These are phyloP conservation scores for Trisateles emortualis DNA, from an alignment of 2,888 invertebrate species.

Conservation along the genomic window DNA sequence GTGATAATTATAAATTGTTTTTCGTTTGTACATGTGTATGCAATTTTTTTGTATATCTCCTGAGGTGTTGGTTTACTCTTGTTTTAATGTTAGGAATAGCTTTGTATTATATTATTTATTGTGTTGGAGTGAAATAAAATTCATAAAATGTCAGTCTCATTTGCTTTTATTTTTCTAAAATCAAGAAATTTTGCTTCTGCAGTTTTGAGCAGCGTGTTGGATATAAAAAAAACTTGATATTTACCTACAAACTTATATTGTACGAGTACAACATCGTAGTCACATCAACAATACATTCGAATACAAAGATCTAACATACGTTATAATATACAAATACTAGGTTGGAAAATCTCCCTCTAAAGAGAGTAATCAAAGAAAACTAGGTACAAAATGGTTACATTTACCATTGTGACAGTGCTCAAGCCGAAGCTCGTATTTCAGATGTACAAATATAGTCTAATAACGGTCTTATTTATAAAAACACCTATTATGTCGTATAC, in stretches of 20 bases:
- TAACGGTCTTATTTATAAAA: conserved; percentile 17
- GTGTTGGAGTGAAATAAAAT: conserved; percentile 49
- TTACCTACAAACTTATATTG: conserved; percentile 24
- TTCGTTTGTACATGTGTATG: no score
- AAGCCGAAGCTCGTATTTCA: conserved; percentile 42
- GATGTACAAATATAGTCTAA: conserved; percentile 40
- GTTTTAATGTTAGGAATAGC: neutral
- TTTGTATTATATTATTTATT: conserved; percentile 1
- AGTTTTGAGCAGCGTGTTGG: conserved; percentile 67
- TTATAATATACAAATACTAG: conserved; percentile 19
- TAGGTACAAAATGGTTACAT: conserved; percentile 30
- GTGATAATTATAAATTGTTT: no score
- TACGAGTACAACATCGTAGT: conserved; percentile 29
- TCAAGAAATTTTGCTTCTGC: conserved; percentile 54
- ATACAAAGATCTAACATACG: conserved; percentile 6
- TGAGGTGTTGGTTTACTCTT: neutral
- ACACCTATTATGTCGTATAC: conserved; percentile 15
- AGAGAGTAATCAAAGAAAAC: conserved; percentile 11
- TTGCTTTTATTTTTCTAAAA: conserved; percentile 69
- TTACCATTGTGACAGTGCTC: conserved; percentile 56
- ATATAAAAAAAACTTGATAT: conserved; percentile 33
- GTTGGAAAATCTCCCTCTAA: conserved; percentile 7
- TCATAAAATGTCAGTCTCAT: conserved; percentile 72
- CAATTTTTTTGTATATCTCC: conserved; percentile 9
- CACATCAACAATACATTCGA: conserved; percentile 31